Percentiles rank a stretch among this genome's conserved stretches.
These are phyloP conservation scores for Eretmocerus hayati DNA, from an alignment of 2,888 invertebrate species.

Conservation along the genomic window DNA sequence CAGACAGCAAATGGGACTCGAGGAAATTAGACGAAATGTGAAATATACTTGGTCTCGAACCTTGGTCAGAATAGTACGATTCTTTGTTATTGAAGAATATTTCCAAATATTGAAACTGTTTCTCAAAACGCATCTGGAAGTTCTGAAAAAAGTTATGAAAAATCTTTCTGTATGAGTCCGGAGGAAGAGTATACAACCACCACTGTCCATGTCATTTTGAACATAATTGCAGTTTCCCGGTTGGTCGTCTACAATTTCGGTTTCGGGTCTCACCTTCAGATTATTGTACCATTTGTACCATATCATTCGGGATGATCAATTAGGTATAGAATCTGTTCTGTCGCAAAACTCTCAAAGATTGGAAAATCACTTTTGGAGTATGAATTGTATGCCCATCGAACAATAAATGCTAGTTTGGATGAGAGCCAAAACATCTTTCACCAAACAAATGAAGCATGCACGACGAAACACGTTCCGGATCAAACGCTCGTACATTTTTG, in stretches of 20 bases:
- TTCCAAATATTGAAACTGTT: constrained; percentile 3
- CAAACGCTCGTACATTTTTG: no score
- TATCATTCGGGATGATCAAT: no score
- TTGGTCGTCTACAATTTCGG: neutral
- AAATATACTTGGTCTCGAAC: no score
- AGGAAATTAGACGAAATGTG: no score
- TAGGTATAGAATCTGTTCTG: no score
- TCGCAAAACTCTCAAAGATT: neutral
- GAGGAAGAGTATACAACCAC: neutral
- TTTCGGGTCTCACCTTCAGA: neutral
- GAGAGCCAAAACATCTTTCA: no score
- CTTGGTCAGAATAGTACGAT: no score
- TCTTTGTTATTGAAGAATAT: no score
- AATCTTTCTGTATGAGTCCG: neutral
- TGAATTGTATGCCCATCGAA: neutral
- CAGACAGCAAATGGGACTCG: no score
- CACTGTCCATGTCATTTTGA: neutral
- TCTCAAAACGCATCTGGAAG: neutral
- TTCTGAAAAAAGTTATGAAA: constrained; percentile 4
- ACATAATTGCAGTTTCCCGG: neutral
- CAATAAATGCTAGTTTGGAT: neutral
- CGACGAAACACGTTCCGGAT: no score
- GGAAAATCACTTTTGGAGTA: neutral
- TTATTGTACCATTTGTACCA: no score
- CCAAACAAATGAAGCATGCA: no score